phyloP scores from a whole-genome alignment of 2,113 vertebrate species.

The Oceanites oceanicus region DNA sequence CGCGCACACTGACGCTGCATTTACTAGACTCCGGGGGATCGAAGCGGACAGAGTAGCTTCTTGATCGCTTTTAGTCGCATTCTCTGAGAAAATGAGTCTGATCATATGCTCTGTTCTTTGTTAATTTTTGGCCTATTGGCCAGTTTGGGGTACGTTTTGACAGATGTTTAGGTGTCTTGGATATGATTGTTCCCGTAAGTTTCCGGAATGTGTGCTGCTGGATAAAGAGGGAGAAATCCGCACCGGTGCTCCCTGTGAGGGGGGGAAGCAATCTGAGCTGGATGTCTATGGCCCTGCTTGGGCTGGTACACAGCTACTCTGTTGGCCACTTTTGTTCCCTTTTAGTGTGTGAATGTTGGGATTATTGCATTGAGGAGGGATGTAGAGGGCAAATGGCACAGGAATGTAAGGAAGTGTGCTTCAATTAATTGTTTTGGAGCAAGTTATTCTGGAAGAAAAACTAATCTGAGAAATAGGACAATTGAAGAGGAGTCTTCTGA shows the following conservation, averaged over 20 bases:
- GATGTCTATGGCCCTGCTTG: rapidly evolving
- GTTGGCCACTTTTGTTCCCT: neutral
- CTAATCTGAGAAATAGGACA: neutral
- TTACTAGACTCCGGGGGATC: neutral
- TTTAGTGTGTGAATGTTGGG: neutral
- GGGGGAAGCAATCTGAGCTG: neutral
- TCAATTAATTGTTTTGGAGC: neutral
- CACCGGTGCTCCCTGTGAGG: neutral
- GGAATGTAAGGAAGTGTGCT: neutral
- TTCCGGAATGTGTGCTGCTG: neutral
- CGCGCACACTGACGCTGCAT: neutral
- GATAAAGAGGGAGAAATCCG: neutral
- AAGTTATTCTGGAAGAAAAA: neutral
- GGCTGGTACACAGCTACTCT: neutral
- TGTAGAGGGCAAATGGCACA: neutral
- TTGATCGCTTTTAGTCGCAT: neutral
- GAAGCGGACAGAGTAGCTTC: neutral
- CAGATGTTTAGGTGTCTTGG: neutral
- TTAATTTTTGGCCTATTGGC: neutral
- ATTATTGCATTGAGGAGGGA: neutral
- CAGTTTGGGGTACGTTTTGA: neutral
- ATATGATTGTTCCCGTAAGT: neutral
- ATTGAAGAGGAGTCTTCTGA: neutral
- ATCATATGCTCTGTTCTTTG: neutral
- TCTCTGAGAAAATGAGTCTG: neutral